Evolutionary conservation across 2,113 vertebrate genomes (phyloP).

Genomic region (Protomyctophum bolini): DNA sequence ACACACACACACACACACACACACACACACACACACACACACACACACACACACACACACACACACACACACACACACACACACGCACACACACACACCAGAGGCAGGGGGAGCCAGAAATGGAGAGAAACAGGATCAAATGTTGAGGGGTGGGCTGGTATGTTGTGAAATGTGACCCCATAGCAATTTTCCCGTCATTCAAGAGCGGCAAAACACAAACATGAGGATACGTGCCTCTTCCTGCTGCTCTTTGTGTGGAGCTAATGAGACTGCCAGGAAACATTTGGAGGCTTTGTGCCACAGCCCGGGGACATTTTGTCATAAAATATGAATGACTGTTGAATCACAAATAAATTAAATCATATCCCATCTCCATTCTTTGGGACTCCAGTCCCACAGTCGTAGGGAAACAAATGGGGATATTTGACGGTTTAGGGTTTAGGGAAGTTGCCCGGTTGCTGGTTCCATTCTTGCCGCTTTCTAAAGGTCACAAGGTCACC

Average conservation of each 20-base stretch:
- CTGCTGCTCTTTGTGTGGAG: conserved; percentile 26
- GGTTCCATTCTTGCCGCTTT: conserved; percentile 1
- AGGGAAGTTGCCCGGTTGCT: background rate
- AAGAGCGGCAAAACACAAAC: conserved; percentile 39
- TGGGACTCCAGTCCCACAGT: conserved; percentile 24
- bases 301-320: conserved; percentile 28
- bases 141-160: conserved; percentile 43
- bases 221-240: conserved; percentile 47
- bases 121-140: conserved; percentile 53
- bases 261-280: conserved; percentile 21
- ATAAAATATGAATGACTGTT: conserved; percentile 26
- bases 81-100: background rate
- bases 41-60: conserved; percentile 20
- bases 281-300: conserved; percentile 13
- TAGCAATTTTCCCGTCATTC: conserved; percentile 56
- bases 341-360: conserved; percentile 42
- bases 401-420: conserved; percentile 29
- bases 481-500: background rate
- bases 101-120: conserved; percentile 6
- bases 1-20: conserved; percentile 16
- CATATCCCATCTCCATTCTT: conserved; percentile 10
- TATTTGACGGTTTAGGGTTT: background rate
- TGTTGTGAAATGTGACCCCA: conserved; percentile 63
- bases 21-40: conserved; percentile 11
- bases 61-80: background rate